Base-by-base conservation (phyloP, 2,797 vertebrate genomes). In the Propithecus deckenii region DNA sequence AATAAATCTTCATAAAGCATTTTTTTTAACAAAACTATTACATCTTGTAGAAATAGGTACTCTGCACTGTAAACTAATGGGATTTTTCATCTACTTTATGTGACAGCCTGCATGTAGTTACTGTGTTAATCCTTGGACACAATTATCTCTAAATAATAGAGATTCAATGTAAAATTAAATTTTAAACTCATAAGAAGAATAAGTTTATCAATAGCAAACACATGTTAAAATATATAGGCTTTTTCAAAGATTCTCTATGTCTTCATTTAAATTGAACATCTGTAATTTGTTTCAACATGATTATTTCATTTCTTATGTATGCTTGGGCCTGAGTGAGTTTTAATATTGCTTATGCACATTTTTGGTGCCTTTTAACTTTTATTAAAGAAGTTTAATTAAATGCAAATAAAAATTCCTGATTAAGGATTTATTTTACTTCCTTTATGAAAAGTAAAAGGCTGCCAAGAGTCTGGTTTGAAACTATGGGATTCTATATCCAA, bases 381-480 rank as follows among this genome's bases (percentile, higher is more conserved):
- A 93, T 93, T 96, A 92, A 93, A 97, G 83, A 95, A 96, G 43
- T 41, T 95, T 96, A 97, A 97, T 97, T n/a, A 89, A 90, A 72
- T 90, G 43, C 28, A 95, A 96, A 93, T 94, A 90, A 95, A 96
- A 95, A 35, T n/a, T 83, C 43, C 25, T 48, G 52, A 86, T 65
- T 67, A 59, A 92, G 96, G 55, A 79, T 48, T 95, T 84, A 76
- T 92, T 87, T 43, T 86, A 23, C 11, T 88, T 79, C n/a, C 35
- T 76, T 94, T 95, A 89, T 91, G 80, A 94, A 96, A 96, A 93
- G 71, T 78, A 84, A 89, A 97, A 83, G n/a, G n/a, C 63, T 59
- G 43, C 72, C 55, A 93, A 94, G 76, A 67, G 35, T 90, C 50
- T 93, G 50, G 23, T 32, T 57, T 15, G 91, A 20, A 91, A 35